A percentile compares a stretch with the other conserved stretches of the same genome.
These are phyloP conservation scores for Brevimyrus niger DNA, from an alignment of 2,113 vertebrate genomes.

Conservation along the genomic window DNA sequence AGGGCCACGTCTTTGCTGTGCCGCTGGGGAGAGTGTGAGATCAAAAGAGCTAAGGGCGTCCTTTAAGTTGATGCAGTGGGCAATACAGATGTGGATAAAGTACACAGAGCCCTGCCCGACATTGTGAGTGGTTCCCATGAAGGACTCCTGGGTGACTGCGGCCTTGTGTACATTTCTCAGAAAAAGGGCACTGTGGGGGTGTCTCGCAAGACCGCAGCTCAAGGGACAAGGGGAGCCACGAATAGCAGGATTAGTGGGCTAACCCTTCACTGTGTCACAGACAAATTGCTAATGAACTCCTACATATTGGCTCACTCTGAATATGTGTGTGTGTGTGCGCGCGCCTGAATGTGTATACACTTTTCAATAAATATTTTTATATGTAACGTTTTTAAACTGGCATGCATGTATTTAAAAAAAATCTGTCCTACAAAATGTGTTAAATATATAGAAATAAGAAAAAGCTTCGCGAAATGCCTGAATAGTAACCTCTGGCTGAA, in stretches of 20 bases:
- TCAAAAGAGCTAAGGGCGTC: constrained; percentile 28
- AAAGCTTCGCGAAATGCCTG: background rate
- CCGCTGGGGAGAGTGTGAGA: background rate
- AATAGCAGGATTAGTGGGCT: constrained; percentile 49
- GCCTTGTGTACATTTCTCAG: constrained; percentile 59
- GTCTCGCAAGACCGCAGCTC: constrained; percentile 43
- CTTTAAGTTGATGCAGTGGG: background rate
- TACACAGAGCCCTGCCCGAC: constrained; percentile 32
- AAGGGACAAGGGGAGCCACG: constrained; percentile 41
- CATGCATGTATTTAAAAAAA: background rate
- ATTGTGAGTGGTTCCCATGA: constrained; percentile 48
- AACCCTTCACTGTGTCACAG: constrained; percentile 43
- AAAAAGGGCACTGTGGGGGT: constrained; percentile 43
- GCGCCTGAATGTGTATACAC: constrained; percentile 31
- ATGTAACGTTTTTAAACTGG: background rate
- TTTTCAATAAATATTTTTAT: background rate
- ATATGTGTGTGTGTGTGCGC: constrained; percentile 37
- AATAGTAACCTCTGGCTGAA: background rate
- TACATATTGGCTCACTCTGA: constrained; percentile 45
- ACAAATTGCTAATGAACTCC: constrained; percentile 55
- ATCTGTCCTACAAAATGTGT: background rate
- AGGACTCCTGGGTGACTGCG: constrained; percentile 49
- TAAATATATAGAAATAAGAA: background rate
- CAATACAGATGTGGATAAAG: constrained; percentile 27
- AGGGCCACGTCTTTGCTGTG: background rate